phyloP scores from a whole-genome alignment of 35 echinoderm and acorn worm species.

The Diadema setosum region DNA sequence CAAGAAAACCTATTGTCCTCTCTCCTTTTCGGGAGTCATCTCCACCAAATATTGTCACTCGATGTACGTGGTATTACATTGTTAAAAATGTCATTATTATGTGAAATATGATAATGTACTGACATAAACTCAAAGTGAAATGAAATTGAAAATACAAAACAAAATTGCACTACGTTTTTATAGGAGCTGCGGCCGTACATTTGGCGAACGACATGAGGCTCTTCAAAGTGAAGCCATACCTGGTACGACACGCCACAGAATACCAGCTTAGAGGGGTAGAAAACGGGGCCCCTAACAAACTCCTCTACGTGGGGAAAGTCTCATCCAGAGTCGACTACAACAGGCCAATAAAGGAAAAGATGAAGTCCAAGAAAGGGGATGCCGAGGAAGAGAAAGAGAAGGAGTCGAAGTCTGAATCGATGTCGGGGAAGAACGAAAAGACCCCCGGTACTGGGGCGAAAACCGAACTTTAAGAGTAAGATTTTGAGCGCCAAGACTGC shows the following conservation, averaged over 20 bases:
- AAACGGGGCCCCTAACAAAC: background rate
- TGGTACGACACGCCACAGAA: background rate
- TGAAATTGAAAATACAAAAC: too few species aligned
- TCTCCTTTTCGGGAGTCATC: too few species aligned
- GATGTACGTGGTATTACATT: too few species aligned
- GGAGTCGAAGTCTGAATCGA: background rate
- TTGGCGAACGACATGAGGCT: background rate
- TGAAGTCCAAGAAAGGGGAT: background rate
- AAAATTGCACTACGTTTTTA: background rate
- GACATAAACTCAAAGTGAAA: too few species aligned
- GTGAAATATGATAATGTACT: too few species aligned
- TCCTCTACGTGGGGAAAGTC: background rate
- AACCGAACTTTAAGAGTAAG: background rate
- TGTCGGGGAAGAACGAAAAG: background rate
- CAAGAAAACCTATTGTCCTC: too few species aligned
- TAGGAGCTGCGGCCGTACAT: background rate
- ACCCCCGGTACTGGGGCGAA: background rate
- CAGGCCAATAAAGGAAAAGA: background rate
- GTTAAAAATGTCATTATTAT: too few species aligned
- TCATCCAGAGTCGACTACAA: background rate
- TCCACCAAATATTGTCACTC: too few species aligned
- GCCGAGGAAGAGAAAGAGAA: background rate
- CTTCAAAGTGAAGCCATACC: background rate
- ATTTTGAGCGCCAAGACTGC: too few species aligned
- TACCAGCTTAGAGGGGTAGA: background rate